Evolutionary conservation across 2,888 invertebrate genomes (phyloP).

Genomic region (Girardia tigrina): DNA sequence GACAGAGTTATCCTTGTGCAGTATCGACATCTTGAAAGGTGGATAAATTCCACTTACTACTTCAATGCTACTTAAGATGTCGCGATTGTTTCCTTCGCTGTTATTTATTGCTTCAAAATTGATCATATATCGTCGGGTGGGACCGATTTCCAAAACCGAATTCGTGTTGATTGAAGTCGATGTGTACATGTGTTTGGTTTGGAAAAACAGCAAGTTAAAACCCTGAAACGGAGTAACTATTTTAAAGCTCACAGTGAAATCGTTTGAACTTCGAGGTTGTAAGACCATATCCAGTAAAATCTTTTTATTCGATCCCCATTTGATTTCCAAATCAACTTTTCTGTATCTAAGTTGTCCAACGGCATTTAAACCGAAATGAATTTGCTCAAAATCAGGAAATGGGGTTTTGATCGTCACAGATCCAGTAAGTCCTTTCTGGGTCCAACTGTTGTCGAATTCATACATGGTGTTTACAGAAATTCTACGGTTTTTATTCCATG

Average conservation of each 20-base stretch:
- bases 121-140: neutral
- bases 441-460: constrained; percentile 36
- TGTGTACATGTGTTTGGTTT: constrained; percentile 24
- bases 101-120: constrained; percentile 24
- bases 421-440: constrained; percentile 32
- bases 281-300: constrained; percentile 10
- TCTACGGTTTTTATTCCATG: constrained; percentile 23
- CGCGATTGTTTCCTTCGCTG: constrained; percentile 1
- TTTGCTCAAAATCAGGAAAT: constrained; percentile 25
- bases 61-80: neutral
- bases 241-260: neutral
- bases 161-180: neutral
- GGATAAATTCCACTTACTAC: constrained; percentile 21
- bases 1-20: neutral
- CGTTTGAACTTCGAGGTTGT: constrained; percentile 21
- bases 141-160: constrained; percentile 4
- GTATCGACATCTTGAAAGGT: neutral
- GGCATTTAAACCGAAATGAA: constrained; percentile 32
- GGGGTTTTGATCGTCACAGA: constrained; percentile 34
- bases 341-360: constrained; percentile 30
- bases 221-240: constrained; percentile 28
- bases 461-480: constrained; percentile 26
- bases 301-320: constrained; percentile 33
- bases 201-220: constrained; percentile 25
- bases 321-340: constrained; percentile 29